Conservation (phyloP, 2,113 vertebrate species). For the Athene noctua region DNA sequence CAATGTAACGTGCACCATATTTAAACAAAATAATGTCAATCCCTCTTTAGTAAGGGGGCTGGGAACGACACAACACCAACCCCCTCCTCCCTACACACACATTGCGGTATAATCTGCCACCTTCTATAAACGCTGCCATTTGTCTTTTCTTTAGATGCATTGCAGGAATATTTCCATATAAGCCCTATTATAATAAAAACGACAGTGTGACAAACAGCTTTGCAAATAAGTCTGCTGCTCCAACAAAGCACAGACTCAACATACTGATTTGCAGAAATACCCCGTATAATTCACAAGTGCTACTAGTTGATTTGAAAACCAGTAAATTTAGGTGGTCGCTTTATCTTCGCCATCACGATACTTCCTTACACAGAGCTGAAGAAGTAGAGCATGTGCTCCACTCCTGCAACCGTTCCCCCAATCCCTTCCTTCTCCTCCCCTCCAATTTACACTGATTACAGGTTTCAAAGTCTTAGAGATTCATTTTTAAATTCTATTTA, state of each 20-base stretch:
- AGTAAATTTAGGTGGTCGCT: background rate
- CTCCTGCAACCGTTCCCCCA: background rate
- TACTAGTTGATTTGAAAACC: slow-evolving; percentile 1
- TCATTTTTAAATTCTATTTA: slow-evolving; percentile 42
- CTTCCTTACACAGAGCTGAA: background rate
- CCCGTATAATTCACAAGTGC: background rate
- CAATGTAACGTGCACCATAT: background rate
- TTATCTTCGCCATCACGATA: background rate
- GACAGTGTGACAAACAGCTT: slow-evolving; percentile 53
- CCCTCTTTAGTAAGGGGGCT: background rate
- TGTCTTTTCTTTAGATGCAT: slow-evolving; percentile 34
- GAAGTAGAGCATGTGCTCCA: background rate
- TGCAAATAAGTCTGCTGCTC: slow-evolving; percentile 46
- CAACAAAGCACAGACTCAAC: slow-evolving; percentile 17
- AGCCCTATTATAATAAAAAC: slow-evolving; percentile 50
- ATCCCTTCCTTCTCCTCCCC: slow-evolving; percentile 19
- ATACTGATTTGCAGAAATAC: background rate
- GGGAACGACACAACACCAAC: background rate
- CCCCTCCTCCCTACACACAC: background rate
- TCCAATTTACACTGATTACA: slow-evolving; percentile 51
- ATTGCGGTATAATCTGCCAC: background rate
- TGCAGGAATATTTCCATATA: slow-evolving; percentile 53
- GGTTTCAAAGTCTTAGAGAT: slow-evolving; percentile 28
- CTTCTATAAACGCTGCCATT: slow-evolving; percentile 32
- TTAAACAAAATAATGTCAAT: slow-evolving; percentile 21